Conservation (phyloP, 2,113 vertebrate genomes). For the Pituophis catenifer region DNA sequence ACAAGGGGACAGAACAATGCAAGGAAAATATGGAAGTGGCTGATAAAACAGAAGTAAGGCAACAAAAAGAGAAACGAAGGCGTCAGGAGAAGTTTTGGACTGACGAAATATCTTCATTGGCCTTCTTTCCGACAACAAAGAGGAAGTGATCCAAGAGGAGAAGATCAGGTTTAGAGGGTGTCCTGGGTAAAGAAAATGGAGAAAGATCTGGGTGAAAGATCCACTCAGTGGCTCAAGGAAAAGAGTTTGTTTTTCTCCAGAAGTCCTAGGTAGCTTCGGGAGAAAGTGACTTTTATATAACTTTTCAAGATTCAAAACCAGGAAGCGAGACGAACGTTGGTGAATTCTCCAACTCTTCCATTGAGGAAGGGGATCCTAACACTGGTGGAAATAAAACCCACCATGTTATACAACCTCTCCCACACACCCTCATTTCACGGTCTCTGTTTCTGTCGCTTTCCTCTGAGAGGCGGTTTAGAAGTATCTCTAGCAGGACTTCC, state of each 20-base stretch:
- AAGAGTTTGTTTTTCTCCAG: not conserved
- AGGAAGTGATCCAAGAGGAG: not conserved
- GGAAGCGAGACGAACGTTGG: not conserved
- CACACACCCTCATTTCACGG: too few relatives aligned
- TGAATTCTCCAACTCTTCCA: not conserved
- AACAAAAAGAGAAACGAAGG: not conserved
- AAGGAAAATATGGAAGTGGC: not conserved
- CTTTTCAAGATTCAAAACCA: not conserved
- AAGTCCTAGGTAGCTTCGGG: not conserved
- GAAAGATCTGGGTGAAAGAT: not conserved
- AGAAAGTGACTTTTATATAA: too few relatives aligned
- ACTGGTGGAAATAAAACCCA: not conserved
- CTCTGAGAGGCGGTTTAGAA: too few relatives aligned
- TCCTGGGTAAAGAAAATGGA: not conserved
- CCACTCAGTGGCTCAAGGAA: not conserved
- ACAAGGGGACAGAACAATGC: not conserved
- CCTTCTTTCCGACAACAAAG: not conserved
- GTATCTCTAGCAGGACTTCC: too few relatives aligned
- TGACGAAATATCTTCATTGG: not conserved
- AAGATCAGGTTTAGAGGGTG: too few relatives aligned
- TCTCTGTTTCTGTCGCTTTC: too few relatives aligned
- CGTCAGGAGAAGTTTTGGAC: too few relatives aligned
- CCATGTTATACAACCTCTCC: fast-evolving
- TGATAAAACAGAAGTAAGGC: not conserved
- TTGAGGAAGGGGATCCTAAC: not conserved